Evolutionary conservation across 2,113 vertebrate species (phyloP).

Genomic region (Trinectes maculatus): DNA sequence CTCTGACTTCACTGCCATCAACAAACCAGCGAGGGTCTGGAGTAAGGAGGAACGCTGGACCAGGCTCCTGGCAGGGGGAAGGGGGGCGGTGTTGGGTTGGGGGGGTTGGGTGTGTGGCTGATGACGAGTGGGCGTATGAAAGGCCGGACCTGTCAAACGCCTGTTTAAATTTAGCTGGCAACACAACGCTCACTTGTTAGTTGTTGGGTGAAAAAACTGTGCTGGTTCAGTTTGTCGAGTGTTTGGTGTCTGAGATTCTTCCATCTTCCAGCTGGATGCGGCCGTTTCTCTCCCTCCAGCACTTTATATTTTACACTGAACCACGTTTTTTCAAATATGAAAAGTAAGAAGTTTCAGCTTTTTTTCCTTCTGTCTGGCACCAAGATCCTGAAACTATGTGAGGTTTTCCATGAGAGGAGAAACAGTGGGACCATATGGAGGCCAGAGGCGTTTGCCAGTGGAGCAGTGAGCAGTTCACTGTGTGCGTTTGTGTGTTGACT

Average conservation of each 20-base stretch:
- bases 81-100: not conserved
- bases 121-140: constrained; percentile 39
- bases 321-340: not conserved
- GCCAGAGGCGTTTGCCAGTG: constrained; percentile 46
- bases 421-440: constrained; percentile 40
- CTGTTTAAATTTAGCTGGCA: constrained; percentile 62
- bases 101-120: not conserved
- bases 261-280: constrained; percentile 16
- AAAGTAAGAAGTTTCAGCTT: not conserved
- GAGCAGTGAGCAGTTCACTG: constrained; percentile 11
- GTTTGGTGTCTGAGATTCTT: constrained; percentile 20
- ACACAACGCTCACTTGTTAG: constrained; percentile 40
- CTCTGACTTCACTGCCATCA: constrained; percentile 57
- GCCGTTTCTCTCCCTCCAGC: not conserved
- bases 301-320: not conserved
- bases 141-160: constrained; percentile 31
- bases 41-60: constrained; percentile 47
- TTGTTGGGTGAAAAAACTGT: constrained; percentile 9
- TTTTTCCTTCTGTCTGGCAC: constrained; percentile 11
- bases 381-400: constrained; percentile 17
- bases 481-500: constrained; percentile 48
- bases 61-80: not conserved
- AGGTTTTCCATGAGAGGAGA: constrained; percentile 45
- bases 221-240: not conserved
- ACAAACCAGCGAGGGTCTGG: constrained; percentile 58